Base-by-base conservation (phyloP, 1,140 invertebrate species). In the Venturia canescens region DNA sequence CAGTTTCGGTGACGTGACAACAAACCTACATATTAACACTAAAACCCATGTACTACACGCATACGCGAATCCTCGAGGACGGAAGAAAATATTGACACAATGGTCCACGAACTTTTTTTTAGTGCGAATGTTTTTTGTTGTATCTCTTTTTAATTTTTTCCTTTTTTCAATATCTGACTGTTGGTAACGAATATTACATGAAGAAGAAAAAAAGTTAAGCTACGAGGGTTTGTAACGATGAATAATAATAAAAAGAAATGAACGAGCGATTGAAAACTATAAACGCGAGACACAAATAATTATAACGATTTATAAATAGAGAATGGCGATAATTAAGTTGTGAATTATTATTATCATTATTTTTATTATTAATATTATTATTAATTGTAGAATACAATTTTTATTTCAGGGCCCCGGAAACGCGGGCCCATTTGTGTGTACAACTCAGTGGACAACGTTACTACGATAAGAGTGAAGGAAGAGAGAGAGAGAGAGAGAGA, bases 331-430 rank as follows among this genome's bases (percentile, higher is more conserved):
- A 83, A 86, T 86, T 86, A 84, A 87, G 85, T 88, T 88, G 84
- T 86, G 87, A 88, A 86, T 86, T 88, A 48, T 48, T 53, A n/a
- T 57, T 57, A 9, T 66, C 27, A 29, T 66, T 29, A 29, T 66
- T 66, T 7, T 66, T 66, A 26, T 66, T 27, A 26, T 66, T 66
- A 21, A n/a, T 57, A 3, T 23, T 57, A n/a, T 57, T 57, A 21
- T 72, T 72, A 48, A 88, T 88, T 88, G 84, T 86, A 88, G 87
- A 31, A 87, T 86, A 88, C 83, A 83, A 86, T 87, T 87, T 83
- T 88, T 83, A 87, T 86, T 88, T 87, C 67, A 44, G 53, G 86
- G 83, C 82, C 83, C 74, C 69, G 60, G 48, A 79, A 66, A 66
- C 60, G 60, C n/a, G 31, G 80, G 69, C 80, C 82, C 82, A 44